Percentiles rank a stretch among this genome's conserved stretches.
phyloP scores from a whole-genome alignment of 2,888 invertebrate species.

The Ligdia adustata region DNA sequence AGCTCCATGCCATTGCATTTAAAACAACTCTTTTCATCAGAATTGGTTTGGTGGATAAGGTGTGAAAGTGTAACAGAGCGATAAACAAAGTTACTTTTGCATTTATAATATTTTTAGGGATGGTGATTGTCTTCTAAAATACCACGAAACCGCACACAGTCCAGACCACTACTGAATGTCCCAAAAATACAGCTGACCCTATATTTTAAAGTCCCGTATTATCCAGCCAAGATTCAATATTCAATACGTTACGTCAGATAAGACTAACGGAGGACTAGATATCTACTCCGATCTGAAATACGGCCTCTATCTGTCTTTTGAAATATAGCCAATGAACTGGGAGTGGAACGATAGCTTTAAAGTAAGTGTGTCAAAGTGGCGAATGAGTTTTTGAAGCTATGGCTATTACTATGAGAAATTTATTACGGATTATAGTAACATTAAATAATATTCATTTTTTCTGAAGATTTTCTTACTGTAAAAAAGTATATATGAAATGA shows the following conservation, averaged over 20 bases:
- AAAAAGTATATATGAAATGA: background rate
- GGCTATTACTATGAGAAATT: too few relatives aligned
- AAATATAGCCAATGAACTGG: constrained; percentile 11
- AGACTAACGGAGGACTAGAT: constrained; percentile 17
- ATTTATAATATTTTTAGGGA: too few relatives aligned
- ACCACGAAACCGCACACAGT: too few relatives aligned
- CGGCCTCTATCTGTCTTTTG: constrained; percentile 16
- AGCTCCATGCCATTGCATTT: too few relatives aligned
- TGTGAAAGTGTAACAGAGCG: too few relatives aligned
- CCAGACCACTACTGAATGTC: too few relatives aligned
- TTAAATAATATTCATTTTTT: too few relatives aligned
- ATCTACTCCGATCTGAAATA: constrained; percentile 22
- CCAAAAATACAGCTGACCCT: background rate
- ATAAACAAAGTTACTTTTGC: too few relatives aligned
- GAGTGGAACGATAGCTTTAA: constrained; percentile 10
- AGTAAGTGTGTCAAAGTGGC: background rate
- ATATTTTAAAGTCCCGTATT: constrained; percentile 4
- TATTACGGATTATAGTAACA: background rate
- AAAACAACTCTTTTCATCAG: too few relatives aligned
- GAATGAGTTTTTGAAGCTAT: constrained; percentile 4
- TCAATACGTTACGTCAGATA: constrained; percentile 25
- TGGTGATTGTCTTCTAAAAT: too few relatives aligned
- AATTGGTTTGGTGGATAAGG: too few relatives aligned
- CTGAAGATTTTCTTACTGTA: background rate
- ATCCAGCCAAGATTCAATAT: constrained; percentile 20